A percentile compares a stretch with the other conserved stretches of the same genome.
phyloP scores from a whole-genome alignment of 2,888 invertebrate species.

The Chymomyza procnemis region DNA sequence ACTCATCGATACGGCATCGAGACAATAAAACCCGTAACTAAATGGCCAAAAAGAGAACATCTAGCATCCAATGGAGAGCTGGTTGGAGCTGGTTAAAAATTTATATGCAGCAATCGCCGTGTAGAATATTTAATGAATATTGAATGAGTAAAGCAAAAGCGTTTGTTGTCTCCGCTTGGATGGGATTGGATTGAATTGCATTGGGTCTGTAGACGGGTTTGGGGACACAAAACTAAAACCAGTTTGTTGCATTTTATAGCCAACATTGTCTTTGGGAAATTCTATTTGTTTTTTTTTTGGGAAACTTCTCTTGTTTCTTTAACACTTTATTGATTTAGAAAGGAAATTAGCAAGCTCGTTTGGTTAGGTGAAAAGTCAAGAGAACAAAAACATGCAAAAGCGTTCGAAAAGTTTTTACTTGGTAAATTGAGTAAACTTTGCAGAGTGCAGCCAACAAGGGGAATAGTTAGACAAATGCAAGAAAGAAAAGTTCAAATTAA shows the following conservation, averaged over 20 bases:
- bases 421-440: slow-evolving; percentile 13
- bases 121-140: slow-evolving; percentile 64
- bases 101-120: slow-evolving; percentile 45
- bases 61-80: not conserved
- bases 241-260: slow-evolving; percentile 41
- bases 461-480: not conserved
- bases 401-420: slow-evolving; percentile 22
- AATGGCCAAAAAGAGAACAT: slow-evolving; percentile 48
- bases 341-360: slow-evolving; percentile 29
- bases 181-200: slow-evolving; percentile 21
- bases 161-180: slow-evolving; percentile 17
- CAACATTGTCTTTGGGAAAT: slow-evolving; percentile 15
- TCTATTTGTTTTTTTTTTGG: slow-evolving; percentile 10
- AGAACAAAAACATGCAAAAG: slow-evolving; percentile 4
- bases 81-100: slow-evolving; percentile 26
- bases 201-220: slow-evolving; percentile 6
- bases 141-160: slow-evolving; percentile 34
- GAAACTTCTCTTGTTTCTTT: not conserved
- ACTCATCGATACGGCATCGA: slow-evolving; percentile 42
- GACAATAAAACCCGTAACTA: slow-evolving; percentile 58
- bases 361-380: not conserved
- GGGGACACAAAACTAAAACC: slow-evolving; percentile 24
- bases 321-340: slow-evolving; percentile 37
- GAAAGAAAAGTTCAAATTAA: slow-evolving; percentile 1
- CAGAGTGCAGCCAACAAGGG: not conserved